Conservation (phyloP, 2,888 invertebrate genomes). For the Argynnis bischoffii region DNA sequence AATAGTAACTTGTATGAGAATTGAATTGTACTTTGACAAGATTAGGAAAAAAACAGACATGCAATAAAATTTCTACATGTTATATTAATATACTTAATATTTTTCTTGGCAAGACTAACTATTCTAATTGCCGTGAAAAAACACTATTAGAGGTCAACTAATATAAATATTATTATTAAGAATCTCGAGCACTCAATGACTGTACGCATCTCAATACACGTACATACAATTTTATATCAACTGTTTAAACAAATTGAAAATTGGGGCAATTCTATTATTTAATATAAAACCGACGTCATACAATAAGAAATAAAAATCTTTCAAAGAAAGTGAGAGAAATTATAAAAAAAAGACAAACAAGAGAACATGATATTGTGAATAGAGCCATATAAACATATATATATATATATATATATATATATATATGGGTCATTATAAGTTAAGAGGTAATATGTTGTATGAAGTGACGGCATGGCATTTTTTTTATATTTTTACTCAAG, state of each 20-base stretch:
- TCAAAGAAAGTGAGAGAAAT: too few species aligned
- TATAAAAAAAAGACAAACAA: not conserved
- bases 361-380: slow-evolving; percentile 17
- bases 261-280: not conserved
- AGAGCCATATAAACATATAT: slow-evolving; percentile 26
- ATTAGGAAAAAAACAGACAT: slow-evolving; percentile 8
- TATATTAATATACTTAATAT: not conserved
- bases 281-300: not conserved
- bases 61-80: not conserved
- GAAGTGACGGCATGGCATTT: too few species aligned
- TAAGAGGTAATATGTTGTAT: too few species aligned
- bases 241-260: not conserved
- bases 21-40: slow-evolving; percentile 17
- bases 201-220: slow-evolving; percentile 13
- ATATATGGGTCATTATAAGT: too few species aligned
- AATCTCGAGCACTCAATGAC: not conserved
- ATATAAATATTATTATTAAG: too few species aligned
- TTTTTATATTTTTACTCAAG: too few species aligned
- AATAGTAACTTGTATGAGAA: slow-evolving; percentile 20
- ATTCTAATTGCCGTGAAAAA: slow-evolving; percentile 11
- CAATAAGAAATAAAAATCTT: too few species aligned
- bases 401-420: slow-evolving; percentile 25
- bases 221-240: slow-evolving; percentile 15
- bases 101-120: slow-evolving; percentile 20
- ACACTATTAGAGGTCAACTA: too few species aligned